Evolutionary conservation across 2,113 vertebrate species (phyloP).

Genomic region (Otocyon megalotis): DNA sequence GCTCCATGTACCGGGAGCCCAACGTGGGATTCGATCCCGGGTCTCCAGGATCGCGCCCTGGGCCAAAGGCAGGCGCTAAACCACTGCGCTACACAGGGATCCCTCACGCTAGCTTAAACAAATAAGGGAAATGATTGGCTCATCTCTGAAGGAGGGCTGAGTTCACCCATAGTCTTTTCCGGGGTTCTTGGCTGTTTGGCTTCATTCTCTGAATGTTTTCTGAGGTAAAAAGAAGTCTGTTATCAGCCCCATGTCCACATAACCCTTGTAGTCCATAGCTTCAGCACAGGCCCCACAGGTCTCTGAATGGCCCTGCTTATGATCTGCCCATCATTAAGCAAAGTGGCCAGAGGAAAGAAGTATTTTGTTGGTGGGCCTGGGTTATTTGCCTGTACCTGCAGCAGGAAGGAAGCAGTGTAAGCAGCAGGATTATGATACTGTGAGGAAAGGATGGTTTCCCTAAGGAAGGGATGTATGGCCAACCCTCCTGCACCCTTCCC

Average conservation of each 20-base stretch:
- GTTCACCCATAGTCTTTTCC: not conserved
- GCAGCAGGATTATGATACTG: not conserved
- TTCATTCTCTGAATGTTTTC: constrained; percentile 10
- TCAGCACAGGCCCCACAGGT: not conserved
- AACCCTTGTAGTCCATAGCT: not conserved
- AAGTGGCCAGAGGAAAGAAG: not conserved
- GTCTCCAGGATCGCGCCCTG: no score
- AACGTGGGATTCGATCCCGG: no score
- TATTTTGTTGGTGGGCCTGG: not conserved
- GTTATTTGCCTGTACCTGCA: not conserved
- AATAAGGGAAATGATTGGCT: not conserved
- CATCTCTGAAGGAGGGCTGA: not conserved
- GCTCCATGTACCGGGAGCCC: no score
- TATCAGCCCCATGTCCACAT: not conserved
- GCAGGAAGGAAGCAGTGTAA: not conserved
- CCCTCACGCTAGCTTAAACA: not conserved
- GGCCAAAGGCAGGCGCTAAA: no score
- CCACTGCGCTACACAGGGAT: no score
- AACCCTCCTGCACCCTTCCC: not conserved
- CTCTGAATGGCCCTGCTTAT: not conserved
- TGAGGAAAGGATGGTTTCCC: not conserved
- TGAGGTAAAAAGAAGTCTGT: not conserved
- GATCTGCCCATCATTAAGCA: not conserved
- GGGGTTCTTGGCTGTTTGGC: not conserved
- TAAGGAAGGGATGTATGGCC: not conserved